Conservation (phyloP, 2,113 vertebrate species). For the Pelecanus crispus region DNA sequence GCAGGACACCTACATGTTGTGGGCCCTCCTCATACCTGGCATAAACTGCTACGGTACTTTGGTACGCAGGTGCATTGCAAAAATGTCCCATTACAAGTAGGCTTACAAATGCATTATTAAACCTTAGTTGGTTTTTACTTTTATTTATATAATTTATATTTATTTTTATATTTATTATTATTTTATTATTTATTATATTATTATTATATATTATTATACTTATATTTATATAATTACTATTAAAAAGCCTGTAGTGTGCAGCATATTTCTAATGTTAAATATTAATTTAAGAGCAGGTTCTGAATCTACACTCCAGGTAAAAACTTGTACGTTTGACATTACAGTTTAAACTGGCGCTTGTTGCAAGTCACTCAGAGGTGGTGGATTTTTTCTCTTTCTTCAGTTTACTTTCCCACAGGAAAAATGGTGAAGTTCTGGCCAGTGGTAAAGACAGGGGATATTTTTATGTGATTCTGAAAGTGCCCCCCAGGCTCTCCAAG, state of each 20-base stretch:
- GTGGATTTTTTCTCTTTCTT: not conserved
- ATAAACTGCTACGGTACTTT: not conserved
- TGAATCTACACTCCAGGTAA: not conserved
- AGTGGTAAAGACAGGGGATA: not conserved
- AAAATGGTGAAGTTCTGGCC: not conserved
- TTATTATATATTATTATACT: too few species aligned
- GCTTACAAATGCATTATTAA: accelerated
- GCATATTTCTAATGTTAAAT: not conserved
- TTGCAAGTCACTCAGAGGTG: not conserved
- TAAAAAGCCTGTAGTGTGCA: not conserved
- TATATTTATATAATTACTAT: too few species aligned
- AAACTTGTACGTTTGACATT: not conserved
- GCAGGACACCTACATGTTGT: not conserved
- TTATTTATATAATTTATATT: too few species aligned
- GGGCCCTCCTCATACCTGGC: not conserved
- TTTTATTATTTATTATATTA: too few species aligned
- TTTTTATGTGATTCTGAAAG: not conserved
- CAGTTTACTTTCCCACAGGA: not conserved
- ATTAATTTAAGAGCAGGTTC: not conserved
- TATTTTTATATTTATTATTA: too few species aligned
- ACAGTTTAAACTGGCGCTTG: not conserved
- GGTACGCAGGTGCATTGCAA: not conserved
- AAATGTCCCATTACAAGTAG: not conserved
- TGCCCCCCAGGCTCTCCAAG: not conserved
- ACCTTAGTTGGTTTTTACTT: not conserved